Percentiles rank a stretch among this genome's conserved stretches.
Evolutionary conservation across 2,888 invertebrate genomes (phyloP).

Genomic region (Unio pictorum): DNA sequence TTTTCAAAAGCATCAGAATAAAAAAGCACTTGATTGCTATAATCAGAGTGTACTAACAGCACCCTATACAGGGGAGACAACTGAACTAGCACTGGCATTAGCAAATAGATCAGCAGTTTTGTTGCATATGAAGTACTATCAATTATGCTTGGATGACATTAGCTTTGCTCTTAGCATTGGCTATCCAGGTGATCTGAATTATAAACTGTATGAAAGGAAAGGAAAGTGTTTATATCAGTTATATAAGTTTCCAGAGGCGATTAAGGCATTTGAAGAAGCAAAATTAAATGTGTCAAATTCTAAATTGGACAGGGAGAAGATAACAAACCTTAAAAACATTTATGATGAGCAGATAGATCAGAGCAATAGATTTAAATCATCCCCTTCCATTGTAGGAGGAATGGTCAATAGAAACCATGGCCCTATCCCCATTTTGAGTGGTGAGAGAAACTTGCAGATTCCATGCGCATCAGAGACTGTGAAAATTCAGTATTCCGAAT

Average conservation of each 20-base stretch:
- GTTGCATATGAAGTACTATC: constrained; percentile 60
- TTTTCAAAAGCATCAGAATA: constrained; percentile 58
- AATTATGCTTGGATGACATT: constrained; percentile 61
- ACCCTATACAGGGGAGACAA: constrained; percentile 38
- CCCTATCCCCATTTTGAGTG: constrained; percentile 36
- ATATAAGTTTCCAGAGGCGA: constrained; percentile 71
- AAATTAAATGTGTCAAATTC: constrained; percentile 26
- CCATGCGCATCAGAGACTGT: constrained; percentile 47
- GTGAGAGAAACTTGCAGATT: constrained; percentile 26
- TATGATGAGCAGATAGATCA: constrained; percentile 30
- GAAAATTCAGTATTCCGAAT: constrained; percentile 43
- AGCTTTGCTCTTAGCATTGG: constrained; percentile 71
- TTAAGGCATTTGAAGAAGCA: constrained; percentile 53
- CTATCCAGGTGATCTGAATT: constrained; percentile 77
- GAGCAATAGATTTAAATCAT: constrained; percentile 20
- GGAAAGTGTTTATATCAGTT: constrained; percentile 79
- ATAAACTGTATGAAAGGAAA: constrained; percentile 80
- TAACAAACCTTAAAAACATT: constrained; percentile 27
- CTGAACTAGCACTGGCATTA: constrained; percentile 57
- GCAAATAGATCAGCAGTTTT: constrained; percentile 68
- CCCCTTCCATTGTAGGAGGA: constrained; percentile 2
- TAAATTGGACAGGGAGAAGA: constrained; percentile 41
- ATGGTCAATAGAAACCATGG: constrained; percentile 29
- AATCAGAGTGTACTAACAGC: constrained; percentile 55
- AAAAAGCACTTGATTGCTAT: constrained; percentile 56